phyloP scores from a whole-genome alignment of 2,888 invertebrate genomes.

The Tinea pellionella region DNA sequence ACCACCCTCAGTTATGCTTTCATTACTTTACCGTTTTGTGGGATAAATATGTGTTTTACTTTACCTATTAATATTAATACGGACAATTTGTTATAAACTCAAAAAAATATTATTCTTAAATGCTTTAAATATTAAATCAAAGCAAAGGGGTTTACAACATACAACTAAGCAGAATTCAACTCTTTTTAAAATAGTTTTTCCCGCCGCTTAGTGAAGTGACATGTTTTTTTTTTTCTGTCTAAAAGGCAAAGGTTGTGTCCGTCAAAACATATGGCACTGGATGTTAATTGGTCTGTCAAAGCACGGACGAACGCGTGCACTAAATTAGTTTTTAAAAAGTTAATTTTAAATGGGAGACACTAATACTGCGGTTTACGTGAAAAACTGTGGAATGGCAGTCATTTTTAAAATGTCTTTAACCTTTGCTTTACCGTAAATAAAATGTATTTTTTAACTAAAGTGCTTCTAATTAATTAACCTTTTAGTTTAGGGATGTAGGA shows the following conservation, averaged over 20 bases:
- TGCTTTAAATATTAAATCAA: not conserved
- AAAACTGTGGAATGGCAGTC: not conserved
- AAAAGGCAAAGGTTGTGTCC: slow-evolving; percentile 11
- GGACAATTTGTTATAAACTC: no score
- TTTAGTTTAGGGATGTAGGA: no score
- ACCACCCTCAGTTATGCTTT: no score
- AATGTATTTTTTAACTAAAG: not conserved
- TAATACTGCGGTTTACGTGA: not conserved
- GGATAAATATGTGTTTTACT: no score
- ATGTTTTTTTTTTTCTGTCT: not conserved
- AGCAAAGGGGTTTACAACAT: not conserved
- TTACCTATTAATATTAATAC: no score
- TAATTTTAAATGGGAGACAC: not conserved
- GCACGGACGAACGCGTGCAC: not conserved
- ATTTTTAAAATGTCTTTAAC: not conserved
- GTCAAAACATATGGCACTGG: slow-evolving; percentile 7
- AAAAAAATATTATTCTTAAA: no score
- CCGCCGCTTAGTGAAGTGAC: slow-evolving; percentile 6
- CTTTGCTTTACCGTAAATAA: not conserved
- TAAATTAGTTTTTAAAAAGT: not conserved
- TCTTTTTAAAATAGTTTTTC: slow-evolving; percentile 9
- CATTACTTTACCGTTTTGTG: no score
- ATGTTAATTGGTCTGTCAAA: slow-evolving; percentile 9
- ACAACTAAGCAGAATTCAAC: not conserved
- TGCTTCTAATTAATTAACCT: not conserved